phyloP scores from a whole-genome alignment of 1,140 invertebrate genomes.

The Heliconius hewitsoni region DNA sequence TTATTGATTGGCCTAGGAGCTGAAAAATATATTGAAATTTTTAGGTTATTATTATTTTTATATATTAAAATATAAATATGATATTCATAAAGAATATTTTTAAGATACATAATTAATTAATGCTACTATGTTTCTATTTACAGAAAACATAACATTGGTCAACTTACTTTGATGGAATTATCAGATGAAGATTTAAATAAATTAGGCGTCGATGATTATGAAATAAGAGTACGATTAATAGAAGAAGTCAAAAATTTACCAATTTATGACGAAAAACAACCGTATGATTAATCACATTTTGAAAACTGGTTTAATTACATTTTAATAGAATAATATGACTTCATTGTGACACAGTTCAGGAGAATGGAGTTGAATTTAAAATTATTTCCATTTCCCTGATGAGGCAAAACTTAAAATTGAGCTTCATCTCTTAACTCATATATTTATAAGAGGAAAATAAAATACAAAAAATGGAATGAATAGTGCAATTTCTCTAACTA shows the following conservation, averaged over 20 bases:
- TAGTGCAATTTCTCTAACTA: neutral
- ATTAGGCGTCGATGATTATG: constrained; percentile 66
- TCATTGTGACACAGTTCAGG: neutral
- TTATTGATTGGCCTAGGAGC: constrained; percentile 64
- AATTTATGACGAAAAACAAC: constrained; percentile 56
- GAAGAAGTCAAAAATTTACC: constrained; percentile 71
- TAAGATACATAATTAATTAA: neutral
- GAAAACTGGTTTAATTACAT: too few species aligned
- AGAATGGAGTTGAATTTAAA: neutral
- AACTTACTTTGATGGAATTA: constrained; percentile 67
- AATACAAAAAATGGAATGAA: neutral
- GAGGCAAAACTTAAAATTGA: neutral
- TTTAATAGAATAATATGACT: neutral
- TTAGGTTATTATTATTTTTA: constrained; percentile 51
- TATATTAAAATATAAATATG: neutral
- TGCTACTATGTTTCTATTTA: constrained; percentile 22
- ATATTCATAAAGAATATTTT: neutral
- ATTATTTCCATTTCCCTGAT: neutral
- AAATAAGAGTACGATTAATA: constrained; percentile 60
- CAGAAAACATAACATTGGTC: constrained; percentile 71
- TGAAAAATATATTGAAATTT: constrained; percentile 72
- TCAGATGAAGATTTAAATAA: constrained; percentile 72
- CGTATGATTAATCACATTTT: constrained; percentile 44
- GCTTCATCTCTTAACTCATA: neutral
- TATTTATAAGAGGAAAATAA: neutral